phyloP scores from a whole-genome alignment of 2,797 vertebrate species.

The Gymnocypris eckloni region DNA sequence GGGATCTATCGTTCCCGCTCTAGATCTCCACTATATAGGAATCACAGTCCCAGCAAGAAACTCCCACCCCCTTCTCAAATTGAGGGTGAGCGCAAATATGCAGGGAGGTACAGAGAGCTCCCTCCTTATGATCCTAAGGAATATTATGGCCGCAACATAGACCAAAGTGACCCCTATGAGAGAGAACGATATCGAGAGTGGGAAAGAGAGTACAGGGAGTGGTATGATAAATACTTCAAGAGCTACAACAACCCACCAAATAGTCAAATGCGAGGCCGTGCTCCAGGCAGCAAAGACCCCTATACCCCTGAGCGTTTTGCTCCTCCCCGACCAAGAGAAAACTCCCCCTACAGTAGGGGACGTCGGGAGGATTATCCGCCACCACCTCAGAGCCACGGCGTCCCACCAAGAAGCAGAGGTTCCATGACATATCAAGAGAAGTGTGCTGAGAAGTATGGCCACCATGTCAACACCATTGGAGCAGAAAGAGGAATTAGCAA shows the following conservation, averaged over 20 bases:
- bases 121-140: slow-evolving; percentile 83
- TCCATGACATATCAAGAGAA: slow-evolving; percentile 77
- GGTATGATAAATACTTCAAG: slow-evolving; percentile 94
- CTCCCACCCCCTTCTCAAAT: slow-evolving; percentile 76
- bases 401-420: slow-evolving; percentile 76
- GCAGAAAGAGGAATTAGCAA: slow-evolving; percentile 61
- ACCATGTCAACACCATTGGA: slow-evolving; percentile 47
- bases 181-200: slow-evolving; percentile 88
- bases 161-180: slow-evolving; percentile 86
- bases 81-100: slow-evolving; percentile 84
- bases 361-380: slow-evolving; percentile 83
- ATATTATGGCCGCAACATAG: slow-evolving; percentile 81
- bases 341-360: slow-evolving; percentile 80
- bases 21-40: slow-evolving; percentile 82
- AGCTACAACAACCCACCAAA: slow-evolving; percentile 79
- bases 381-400: slow-evolving; percentile 68
- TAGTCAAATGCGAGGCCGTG: slow-evolving; percentile 80
- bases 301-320: slow-evolving; percentile 83
- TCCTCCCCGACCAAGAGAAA: slow-evolving; percentile 75
- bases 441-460: slow-evolving; percentile 75
- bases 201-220: slow-evolving; percentile 91
- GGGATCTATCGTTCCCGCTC: slow-evolving; percentile 82
- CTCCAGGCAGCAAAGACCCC: slow-evolving; percentile 76
- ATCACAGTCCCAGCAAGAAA: slow-evolving; percentile 82
- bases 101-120: slow-evolving; percentile 80